These are phyloP conservation scores for Eudemis profundana DNA, from an alignment of 2,888 invertebrate species.

Conservation along the genomic window DNA sequence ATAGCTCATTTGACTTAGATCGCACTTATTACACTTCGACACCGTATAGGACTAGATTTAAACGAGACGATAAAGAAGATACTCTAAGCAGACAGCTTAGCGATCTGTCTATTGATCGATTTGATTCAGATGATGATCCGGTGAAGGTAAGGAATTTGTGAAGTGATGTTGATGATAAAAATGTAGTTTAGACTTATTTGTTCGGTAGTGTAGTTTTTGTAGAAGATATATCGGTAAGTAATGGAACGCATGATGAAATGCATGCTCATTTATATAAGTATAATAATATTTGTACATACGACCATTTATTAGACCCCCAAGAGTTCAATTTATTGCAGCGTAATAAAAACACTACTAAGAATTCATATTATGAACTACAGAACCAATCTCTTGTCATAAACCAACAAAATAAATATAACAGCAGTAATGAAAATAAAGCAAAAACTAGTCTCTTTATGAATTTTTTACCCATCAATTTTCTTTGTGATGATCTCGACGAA, in stretches of 20 bases:
- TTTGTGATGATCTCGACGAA: neutral
- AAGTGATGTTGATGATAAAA: conserved; percentile 22
- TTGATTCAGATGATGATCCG: conserved; percentile 77
- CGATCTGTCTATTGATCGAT: conserved; percentile 75
- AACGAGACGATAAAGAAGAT: conserved; percentile 52
- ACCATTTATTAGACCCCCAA: too few species aligned
- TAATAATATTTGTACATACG: neutral
- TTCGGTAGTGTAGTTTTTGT: conserved; percentile 4
- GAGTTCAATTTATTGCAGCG: too few species aligned
- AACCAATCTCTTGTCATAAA: too few species aligned
- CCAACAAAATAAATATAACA: too few species aligned
- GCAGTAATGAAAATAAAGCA: too few species aligned
- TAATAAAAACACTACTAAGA: too few species aligned
- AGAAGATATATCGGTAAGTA: conserved; percentile 15
- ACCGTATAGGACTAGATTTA: conserved; percentile 73
- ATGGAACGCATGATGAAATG: conserved; percentile 16
- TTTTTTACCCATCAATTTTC: neutral
- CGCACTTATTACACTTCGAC: conserved; percentile 78
- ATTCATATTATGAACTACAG: too few species aligned
- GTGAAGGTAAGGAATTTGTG: conserved; percentile 65
- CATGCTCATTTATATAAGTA: conserved; percentile 10
- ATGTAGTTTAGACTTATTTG: conserved; percentile 2
- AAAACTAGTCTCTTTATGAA: too few species aligned
- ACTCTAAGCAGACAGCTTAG: conserved; percentile 54
- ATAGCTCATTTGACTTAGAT: conserved; percentile 77